phyloP scores from a whole-genome alignment of 2,113 vertebrate genomes.

The Camelus bactrianus region DNA sequence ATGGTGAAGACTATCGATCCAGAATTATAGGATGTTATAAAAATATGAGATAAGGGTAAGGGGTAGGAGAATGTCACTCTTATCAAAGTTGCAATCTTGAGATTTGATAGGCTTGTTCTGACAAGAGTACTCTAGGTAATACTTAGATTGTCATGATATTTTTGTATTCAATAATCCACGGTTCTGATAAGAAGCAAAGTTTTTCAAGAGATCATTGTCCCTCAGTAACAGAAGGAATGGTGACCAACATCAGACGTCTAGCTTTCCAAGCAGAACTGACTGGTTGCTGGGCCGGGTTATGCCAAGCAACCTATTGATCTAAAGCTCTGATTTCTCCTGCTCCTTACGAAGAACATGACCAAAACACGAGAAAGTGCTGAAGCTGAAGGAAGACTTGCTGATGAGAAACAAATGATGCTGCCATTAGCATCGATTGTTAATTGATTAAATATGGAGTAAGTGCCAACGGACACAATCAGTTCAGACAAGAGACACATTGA shows the following conservation, averaged over 20 bases:
- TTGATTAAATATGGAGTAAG: slow-evolving; percentile 80
- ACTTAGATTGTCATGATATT: neutral
- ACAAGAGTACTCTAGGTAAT: neutral
- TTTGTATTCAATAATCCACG: neutral
- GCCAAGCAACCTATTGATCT: slow-evolving; percentile 84
- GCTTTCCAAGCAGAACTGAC: neutral
- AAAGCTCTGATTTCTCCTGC: slow-evolving; percentile 77
- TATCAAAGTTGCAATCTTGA: neutral
- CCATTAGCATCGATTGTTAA: slow-evolving; percentile 91
- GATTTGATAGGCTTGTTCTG: neutral
- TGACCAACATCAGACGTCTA: neutral
- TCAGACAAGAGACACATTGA: slow-evolving; percentile 43
- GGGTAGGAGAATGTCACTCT: neutral
- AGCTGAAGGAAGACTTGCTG: slow-evolving; percentile 74
- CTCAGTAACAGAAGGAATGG: neutral
- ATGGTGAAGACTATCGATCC: neutral
- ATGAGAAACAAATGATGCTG: slow-evolving; percentile 88
- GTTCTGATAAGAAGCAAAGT: neutral
- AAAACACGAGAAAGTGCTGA: slow-evolving; percentile 58
- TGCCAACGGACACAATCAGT: neutral
- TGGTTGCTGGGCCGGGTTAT: neutral
- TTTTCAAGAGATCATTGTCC: neutral
- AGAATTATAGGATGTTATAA: neutral
- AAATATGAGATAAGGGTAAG: neutral
- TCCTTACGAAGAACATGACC: slow-evolving; percentile 57